phyloP scores from a whole-genome alignment of 2,888 invertebrate species.

The Callyntrura guangdongensis region DNA sequence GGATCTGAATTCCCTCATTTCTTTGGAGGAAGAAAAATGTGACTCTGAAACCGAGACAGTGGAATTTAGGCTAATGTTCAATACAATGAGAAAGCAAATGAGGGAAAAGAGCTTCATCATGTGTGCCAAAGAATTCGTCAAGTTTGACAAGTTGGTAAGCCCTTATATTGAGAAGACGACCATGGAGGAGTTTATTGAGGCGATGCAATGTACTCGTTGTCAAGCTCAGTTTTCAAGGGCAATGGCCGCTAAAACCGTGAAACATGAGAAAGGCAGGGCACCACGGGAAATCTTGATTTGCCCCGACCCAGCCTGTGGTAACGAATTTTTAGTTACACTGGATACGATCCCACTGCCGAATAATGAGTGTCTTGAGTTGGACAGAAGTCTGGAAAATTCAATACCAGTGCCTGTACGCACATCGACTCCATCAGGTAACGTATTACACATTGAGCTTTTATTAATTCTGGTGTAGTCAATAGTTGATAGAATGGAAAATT shows the following conservation, averaged over 20 bases:
- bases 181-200: conserved; percentile 84
- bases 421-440: conserved; percentile 83
- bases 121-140: conserved; percentile 81
- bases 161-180: conserved; percentile 81
- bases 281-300: conserved; percentile 82
- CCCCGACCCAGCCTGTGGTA: conserved; percentile 82
- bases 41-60: conserved; percentile 83
- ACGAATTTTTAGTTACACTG: conserved; percentile 82
- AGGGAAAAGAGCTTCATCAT: conserved; percentile 83
- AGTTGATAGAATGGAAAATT: no score
- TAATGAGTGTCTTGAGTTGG: conserved; percentile 83
- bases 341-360: conserved; percentile 82
- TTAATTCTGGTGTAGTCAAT: background rate
- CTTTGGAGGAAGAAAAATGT: conserved; percentile 80
- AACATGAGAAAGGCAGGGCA: conserved; percentile 78
- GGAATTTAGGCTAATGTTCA: conserved; percentile 82
- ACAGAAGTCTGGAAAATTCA: conserved; percentile 66
- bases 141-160: conserved; percentile 81
- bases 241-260: conserved; percentile 79
- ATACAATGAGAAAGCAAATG: conserved; percentile 82
- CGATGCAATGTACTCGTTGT: conserved; percentile 83
- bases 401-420: conserved; percentile 73
- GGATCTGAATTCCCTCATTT: conserved; percentile 83
- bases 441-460: background rate
- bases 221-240: conserved; percentile 83